A percentile compares a stretch with the other conserved stretches of the same genome.
Evolutionary conservation across 2,113 vertebrate genomes (phyloP).

Genomic region (Poeciliopsis retropinna): DNA sequence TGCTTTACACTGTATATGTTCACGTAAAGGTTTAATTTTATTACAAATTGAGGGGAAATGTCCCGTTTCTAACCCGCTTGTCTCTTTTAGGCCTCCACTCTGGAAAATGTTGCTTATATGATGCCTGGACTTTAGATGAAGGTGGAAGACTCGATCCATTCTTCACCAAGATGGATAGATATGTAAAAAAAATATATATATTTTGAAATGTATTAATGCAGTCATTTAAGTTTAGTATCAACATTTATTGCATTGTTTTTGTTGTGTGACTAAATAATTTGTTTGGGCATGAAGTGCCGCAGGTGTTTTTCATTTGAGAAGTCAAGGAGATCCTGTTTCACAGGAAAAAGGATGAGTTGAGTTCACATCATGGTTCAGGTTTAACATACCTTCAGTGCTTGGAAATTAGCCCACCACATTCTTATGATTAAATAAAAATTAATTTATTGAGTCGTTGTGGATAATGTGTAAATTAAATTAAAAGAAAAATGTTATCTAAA

Average conservation of each 20-base stretch:
- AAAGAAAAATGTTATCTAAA: neutral
- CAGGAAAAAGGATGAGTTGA: neutral
- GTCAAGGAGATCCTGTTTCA: neutral
- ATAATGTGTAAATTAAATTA: neutral
- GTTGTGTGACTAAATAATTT: neutral
- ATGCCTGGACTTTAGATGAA: constrained; percentile 85
- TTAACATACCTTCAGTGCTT: neutral
- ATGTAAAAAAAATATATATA: too few relatives aligned
- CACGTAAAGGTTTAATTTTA: too few relatives aligned
- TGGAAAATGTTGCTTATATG: constrained; percentile 96
- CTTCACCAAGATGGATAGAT: neutral
- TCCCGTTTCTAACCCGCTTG: neutral
- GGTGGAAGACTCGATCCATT: constrained; percentile 1
- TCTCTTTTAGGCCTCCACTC: constrained; percentile 84
- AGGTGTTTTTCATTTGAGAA: neutral
- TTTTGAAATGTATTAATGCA: constrained; percentile 8
- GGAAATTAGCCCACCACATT: neutral
- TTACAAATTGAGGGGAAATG: neutral
- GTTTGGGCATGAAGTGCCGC: neutral
- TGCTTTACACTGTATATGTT: neutral
- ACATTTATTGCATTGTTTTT: neutral
- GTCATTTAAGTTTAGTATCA: neutral
- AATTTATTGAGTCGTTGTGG: neutral
- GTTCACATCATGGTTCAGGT: neutral
- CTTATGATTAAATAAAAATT: neutral